These are phyloP conservation scores for Acronicta aceris DNA, from an alignment of 2,888 invertebrate genomes.

Conservation along the genomic window DNA sequence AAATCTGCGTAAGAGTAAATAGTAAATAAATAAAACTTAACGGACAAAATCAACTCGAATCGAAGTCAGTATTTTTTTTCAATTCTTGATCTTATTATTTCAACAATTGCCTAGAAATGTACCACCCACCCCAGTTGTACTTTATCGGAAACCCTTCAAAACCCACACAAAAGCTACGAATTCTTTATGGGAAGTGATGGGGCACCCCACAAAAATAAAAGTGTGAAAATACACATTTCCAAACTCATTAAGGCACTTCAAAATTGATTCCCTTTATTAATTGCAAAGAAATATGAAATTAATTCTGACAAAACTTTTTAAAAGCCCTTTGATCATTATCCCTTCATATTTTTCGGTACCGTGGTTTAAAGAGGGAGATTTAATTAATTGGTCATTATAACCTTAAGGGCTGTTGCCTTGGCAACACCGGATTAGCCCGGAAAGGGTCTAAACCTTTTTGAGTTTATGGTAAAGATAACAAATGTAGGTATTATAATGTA, in stretches of 20 bases:
- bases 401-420: slow-evolving; percentile 60
- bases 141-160: neutral
- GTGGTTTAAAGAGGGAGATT: slow-evolving; percentile 65
- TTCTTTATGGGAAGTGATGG: neutral
- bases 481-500: slow-evolving; percentile 30
- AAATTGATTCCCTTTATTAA: slow-evolving; percentile 36
- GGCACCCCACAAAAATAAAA: neutral
- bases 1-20: too few species aligned
- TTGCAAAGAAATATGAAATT: slow-evolving; percentile 51
- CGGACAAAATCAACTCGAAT: too few species aligned
- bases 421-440: slow-evolving; percentile 54
- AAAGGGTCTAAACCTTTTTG: slow-evolving; percentile 40
- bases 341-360: slow-evolving; percentile 63
- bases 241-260: slow-evolving; percentile 29
- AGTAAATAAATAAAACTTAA: too few species aligned
- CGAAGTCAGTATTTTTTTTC: too few species aligned
- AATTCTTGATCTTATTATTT: too few species aligned
- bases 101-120: too few species aligned
- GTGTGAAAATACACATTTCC: slow-evolving; percentile 15
- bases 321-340: slow-evolving; percentile 64
- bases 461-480: slow-evolving; percentile 42
- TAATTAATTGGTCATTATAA: slow-evolving; percentile 79
- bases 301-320: slow-evolving; percentile 55
- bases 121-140: neutral
- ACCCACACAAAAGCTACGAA: neutral